A percentile compares a stretch with the other conserved stretches of the same genome.
Evolutionary conservation across 2,113 vertebrate genomes (phyloP).

Genomic region (Astatotilapia flaviijosephi): DNA sequence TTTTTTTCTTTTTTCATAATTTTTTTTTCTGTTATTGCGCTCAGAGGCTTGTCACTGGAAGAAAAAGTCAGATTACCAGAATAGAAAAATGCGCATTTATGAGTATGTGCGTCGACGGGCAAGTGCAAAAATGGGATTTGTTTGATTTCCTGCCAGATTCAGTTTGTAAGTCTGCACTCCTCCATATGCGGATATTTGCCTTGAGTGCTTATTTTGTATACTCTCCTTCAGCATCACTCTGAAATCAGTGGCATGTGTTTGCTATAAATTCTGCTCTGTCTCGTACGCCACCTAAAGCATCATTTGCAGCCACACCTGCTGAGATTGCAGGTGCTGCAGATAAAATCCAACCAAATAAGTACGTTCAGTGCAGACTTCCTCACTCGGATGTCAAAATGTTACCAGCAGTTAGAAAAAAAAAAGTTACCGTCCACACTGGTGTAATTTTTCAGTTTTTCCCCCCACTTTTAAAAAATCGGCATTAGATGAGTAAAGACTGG

Average conservation of each 20-base stretch:
- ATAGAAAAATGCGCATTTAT: not conserved
- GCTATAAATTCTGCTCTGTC: slow-evolving; percentile 9
- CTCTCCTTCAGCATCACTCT: not conserved
- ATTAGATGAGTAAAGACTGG: not conserved
- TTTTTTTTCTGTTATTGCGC: not conserved
- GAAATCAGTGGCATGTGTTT: not conserved
- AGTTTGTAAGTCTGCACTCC: not conserved
- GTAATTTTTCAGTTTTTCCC: not conserved
- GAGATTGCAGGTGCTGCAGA: slow-evolving; percentile 33
- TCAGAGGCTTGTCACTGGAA: not conserved
- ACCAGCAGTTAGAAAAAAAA: not conserved
- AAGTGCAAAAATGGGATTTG: not conserved
- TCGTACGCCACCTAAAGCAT: not conserved
- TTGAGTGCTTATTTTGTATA: not conserved
- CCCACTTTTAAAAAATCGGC: not conserved
- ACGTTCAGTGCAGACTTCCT: not conserved
- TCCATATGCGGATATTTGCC: not conserved
- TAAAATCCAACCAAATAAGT: slow-evolving; percentile 22
- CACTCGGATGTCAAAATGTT: not conserved
- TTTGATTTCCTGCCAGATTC: not conserved
- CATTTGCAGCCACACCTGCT: slow-evolving; percentile 37
- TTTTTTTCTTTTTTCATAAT: not conserved
- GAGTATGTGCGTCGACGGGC: not conserved
- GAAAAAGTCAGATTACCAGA: not conserved
- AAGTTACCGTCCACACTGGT: not conserved